phyloP scores from a whole-genome alignment of 2,113 vertebrate species.

The Platysternon megacephalum region DNA sequence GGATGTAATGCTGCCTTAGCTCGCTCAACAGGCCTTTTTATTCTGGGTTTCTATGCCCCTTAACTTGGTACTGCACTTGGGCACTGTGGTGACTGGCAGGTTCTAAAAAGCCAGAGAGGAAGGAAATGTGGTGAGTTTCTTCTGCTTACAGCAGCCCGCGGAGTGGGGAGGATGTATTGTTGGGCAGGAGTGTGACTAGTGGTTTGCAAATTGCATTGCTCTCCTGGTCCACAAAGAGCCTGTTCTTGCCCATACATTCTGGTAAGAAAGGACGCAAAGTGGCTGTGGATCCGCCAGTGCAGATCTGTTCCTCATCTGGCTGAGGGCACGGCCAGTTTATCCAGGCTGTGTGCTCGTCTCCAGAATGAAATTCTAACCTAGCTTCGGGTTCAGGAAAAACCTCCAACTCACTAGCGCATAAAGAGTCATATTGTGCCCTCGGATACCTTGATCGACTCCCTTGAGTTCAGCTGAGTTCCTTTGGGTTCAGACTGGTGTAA shows the following conservation, averaged over 20 bases:
- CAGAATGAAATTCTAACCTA: background rate
- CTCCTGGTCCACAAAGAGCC: background rate
- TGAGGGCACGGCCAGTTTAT: background rate
- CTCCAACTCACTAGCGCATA: background rate
- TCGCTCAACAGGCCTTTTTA: background rate
- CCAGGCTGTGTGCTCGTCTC: background rate
- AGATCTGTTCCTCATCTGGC: background rate
- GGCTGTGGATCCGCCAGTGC: background rate
- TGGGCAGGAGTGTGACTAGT: background rate
- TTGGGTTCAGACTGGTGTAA: background rate
- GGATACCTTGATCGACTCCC: background rate
- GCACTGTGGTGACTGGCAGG: background rate
- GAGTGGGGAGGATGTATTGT: background rate
- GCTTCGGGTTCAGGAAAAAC: background rate
- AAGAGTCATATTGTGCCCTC: background rate
- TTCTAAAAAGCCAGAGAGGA: background rate
- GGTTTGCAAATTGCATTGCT: background rate
- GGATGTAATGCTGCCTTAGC: background rate
- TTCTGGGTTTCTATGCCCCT: accelerated
- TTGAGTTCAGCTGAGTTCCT: background rate
- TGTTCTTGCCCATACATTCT: background rate
- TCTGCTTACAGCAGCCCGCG: background rate
- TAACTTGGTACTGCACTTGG: accelerated
- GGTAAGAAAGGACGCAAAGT: background rate
- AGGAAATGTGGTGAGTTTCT: background rate